These are phyloP conservation scores for Gymnocheta viridis DNA, from an alignment of 2,888 invertebrate species.

Conservation along the genomic window DNA sequence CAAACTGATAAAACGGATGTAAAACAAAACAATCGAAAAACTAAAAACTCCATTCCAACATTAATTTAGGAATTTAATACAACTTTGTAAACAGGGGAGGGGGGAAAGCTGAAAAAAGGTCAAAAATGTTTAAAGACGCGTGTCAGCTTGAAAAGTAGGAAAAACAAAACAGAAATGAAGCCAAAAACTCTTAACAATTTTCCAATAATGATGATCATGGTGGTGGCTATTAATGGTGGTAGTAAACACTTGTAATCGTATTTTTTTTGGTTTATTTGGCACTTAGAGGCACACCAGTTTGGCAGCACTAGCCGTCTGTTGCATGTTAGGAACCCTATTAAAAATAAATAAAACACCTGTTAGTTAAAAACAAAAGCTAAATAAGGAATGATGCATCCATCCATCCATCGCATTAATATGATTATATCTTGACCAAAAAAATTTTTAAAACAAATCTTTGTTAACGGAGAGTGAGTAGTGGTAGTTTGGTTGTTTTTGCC, in stretches of 20 bases:
- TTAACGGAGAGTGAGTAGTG: conserved; percentile 12
- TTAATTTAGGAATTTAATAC: conserved; percentile 43
- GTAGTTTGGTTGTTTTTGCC: conserved; percentile 29
- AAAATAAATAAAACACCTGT: conserved; percentile 58
- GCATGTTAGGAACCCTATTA: conserved; percentile 50
- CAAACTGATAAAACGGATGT: conserved; percentile 29
- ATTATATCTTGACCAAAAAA: conserved; percentile 35
- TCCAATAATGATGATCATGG: conserved; percentile 37
- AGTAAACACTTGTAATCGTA: conserved; percentile 55
- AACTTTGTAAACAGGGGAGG: conserved; percentile 6
- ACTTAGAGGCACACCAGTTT: conserved; percentile 46
- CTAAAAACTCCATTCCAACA: conserved; percentile 14
- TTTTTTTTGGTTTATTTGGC: conserved; percentile 60
- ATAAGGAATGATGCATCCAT: conserved; percentile 57
- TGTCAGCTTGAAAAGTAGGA: conserved; percentile 49
- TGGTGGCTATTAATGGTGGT: conserved; percentile 17
- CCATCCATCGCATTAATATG: conserved; percentile 38
- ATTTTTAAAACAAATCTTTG: neutral
- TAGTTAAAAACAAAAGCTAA: conserved; percentile 32
- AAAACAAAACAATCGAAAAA: neutral
- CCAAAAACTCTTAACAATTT: conserved; percentile 20
- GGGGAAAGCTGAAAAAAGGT: conserved; percentile 45
- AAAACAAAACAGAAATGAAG: conserved; percentile 37
- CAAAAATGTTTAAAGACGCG: conserved; percentile 65
- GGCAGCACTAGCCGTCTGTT: conserved; percentile 15